Evolutionary conservation across 2,888 invertebrate species (phyloP), one percentile per base, ranked within the genome.

Genomic region (Merodon equestris): DNA sequence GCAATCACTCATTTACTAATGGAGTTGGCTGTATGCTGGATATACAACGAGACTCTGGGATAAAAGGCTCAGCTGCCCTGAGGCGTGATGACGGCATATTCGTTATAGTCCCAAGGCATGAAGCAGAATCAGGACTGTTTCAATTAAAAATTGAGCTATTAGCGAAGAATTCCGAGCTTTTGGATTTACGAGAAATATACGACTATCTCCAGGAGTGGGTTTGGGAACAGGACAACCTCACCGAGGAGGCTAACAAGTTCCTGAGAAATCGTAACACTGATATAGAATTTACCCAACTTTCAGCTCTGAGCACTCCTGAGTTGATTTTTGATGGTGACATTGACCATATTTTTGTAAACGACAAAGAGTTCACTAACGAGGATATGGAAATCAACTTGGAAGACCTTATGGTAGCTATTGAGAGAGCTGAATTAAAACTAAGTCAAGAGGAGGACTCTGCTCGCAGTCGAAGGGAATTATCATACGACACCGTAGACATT

Each of bases 1-100:
- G 84, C n/a, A 64, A 82, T 1, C 83, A 84, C 12, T 82, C 83
- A 0, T 70, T 67, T 44, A 74, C 81, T 0, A 83, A 82, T 50
- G 89, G 88, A 1, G 85, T 85, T 3, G 83, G 83, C 19, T 89
- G 89, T 68, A 83, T 89, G 83, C 57, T 89, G 48, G 89, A 89
- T 64, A 68, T 85, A 15, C 83, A 86, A 44, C 84, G 86, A 0
- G 86, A 86, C 1, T 76, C 48, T 0, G 89, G 89, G 1, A 82
- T 89, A 0, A 73, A 77, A 9, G 89, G 89, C 12, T 85, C 88
- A 0, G 74, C 85, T 0, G 70, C 86, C 1, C 66, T 88, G 12
- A 83, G 83, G 0, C 83, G 83, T 3, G 82, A 83, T 7, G 83
- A 85, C 27, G 82, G 84, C 7, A 85, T 88, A 9, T 77, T 84